phyloP scores from a whole-genome alignment of 2,797 vertebrate genomes.

The Coreius guichenoti region DNA sequence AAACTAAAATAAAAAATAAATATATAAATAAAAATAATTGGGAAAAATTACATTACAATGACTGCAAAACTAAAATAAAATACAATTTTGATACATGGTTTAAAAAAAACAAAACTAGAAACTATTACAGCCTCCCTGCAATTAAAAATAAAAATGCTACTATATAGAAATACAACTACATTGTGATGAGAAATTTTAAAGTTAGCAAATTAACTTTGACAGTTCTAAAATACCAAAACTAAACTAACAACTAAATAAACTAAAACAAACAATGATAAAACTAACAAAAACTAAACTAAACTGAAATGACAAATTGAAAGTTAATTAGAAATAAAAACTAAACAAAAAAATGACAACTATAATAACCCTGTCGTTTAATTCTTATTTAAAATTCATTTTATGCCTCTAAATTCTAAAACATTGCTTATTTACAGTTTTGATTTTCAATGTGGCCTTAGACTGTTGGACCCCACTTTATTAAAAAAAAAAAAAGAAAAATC shows the following conservation, averaged over 20 bases:
- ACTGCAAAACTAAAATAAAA: neutral
- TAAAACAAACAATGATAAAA: neutral
- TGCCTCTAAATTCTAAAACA: neutral
- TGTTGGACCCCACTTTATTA: neutral
- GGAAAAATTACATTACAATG: too few species aligned
- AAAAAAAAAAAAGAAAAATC: conserved; percentile 60
- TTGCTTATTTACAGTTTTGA: neutral
- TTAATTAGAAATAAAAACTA: neutral
- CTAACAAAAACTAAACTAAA: neutral
- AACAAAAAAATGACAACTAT: neutral
- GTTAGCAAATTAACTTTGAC: neutral
- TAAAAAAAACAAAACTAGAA: neutral
- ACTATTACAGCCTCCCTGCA: neutral
- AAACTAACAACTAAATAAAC: neutral
- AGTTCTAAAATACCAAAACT: neutral
- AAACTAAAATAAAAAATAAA: neutral
- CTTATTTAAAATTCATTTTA: neutral
- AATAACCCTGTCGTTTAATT: neutral
- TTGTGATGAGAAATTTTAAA: neutral
- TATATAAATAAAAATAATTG: neutral
- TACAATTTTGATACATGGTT: neutral
- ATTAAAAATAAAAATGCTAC: neutral
- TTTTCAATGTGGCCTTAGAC: neutral
- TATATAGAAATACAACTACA: neutral
- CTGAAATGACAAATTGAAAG: neutral